Conservation (phyloP, 2,888 invertebrate genomes). For the Nomada ferruginata region DNA sequence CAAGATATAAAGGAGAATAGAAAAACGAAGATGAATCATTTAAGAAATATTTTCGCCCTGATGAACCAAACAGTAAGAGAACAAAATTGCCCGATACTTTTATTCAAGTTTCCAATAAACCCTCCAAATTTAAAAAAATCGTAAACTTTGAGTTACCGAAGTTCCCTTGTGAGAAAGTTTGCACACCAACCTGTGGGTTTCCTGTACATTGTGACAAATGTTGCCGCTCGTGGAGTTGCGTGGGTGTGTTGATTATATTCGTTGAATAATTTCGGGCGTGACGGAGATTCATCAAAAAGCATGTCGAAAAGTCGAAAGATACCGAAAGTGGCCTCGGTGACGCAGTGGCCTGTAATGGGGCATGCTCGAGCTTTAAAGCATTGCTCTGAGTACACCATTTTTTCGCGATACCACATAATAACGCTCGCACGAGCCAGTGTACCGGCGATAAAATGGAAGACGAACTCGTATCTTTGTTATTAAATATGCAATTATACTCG, state of each 20-base stretch:
- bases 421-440: neutral
- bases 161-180: no score
- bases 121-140: no score
- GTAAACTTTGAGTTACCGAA: no score
- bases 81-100: no score
- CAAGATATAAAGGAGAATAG: no score
- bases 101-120: no score
- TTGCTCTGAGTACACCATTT: neutral
- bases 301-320: conserved; percentile 14
- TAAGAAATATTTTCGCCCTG: no score
- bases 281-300: neutral
- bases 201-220: neutral
- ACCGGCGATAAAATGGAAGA: conserved; percentile 10
- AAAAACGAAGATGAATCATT: no score
- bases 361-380: conserved; percentile 32
- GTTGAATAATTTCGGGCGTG: conserved; percentile 14
- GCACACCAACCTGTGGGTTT: neutral
- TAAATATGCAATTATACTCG: neutral
- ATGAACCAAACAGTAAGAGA: no score
- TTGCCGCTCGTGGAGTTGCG: neutral
- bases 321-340: conserved; percentile 28
- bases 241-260: neutral
- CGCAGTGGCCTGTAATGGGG: conserved; percentile 44
- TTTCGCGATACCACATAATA: conserved; percentile 15
- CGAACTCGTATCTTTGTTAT: conserved; percentile 5